These are phyloP conservation scores for Parauchenoglanis punctatus DNA, from an alignment of 2,797 vertebrate genomes.

Conservation along the genomic window DNA sequence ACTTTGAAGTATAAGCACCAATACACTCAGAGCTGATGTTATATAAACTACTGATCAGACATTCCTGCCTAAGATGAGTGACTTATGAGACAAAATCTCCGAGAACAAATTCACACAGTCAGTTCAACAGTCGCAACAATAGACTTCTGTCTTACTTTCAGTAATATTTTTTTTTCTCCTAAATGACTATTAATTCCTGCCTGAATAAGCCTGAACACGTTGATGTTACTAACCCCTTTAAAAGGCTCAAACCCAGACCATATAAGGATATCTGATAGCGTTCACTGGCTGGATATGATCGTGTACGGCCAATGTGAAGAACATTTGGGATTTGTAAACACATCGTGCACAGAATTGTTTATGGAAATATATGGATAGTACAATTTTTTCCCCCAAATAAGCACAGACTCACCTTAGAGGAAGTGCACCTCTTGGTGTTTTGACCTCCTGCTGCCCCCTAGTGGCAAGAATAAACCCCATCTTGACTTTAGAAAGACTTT, in stretches of 20 bases:
- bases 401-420: background rate
- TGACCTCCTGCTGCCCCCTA: constrained; percentile 25
- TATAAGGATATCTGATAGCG: constrained; percentile 5
- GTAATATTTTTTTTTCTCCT: background rate
- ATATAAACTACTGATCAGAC: background rate
- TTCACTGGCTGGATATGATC: background rate
- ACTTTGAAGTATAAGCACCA: background rate
- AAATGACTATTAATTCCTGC: background rate
- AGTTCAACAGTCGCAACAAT: background rate
- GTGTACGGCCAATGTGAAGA: background rate
- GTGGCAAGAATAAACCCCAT: background rate
- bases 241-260: background rate
- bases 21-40: background rate
- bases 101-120: background rate
- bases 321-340: background rate
- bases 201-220: constrained; percentile 2
- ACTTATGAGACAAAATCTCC: background rate
- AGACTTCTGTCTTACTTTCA: background rate
- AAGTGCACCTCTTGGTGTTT: background rate
- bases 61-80: background rate
- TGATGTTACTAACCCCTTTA: constrained; percentile 1
- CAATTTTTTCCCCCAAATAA: background rate
- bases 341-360: background rate
- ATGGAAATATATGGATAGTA: constrained; percentile 4
- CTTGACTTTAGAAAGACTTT: background rate